Base-by-base conservation (phyloP, 2,113 vertebrate species). In the Erinaceus europaeus region DNA sequence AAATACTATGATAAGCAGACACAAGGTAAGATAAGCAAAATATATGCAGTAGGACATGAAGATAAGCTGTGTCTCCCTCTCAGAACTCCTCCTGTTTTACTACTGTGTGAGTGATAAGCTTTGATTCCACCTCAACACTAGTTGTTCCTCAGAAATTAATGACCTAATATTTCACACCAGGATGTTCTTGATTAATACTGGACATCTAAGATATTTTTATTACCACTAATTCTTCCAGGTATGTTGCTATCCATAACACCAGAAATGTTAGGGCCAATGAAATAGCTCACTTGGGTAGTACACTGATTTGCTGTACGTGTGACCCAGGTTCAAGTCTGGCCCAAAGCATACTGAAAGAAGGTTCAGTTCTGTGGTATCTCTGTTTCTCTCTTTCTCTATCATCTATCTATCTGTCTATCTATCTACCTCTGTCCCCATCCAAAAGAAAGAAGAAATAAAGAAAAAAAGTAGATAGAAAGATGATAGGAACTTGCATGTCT, bases 121-220 rank as follows among this genome's bases (percentile, higher is more conserved):
- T 23, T 21, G 44, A 74, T 72, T 84, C 46, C 18, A 85, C 20
- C 29, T 64, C 20, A 44, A 18, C 34, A 15, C 32, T 82, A 65
- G 71, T 32, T 48, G 14, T 44, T 72, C 55, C 48, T 84, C 46
- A 85, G 38, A 76, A 82, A 79, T 6, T 27, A 9, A 53, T 69
- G 72, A 72, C 27, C 52, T 74, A 84, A 82, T 59, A 68, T 4
- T 76, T 86, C 6, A 79, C 67, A 32, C 40, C 50, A 57, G 6
- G 36, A 68, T 44, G 53, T 50, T 79, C 76, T 64, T 44, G 34
- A 9, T 59, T 61, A 50, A 17, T 38, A 17, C 48, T 71, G 32
- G 44, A 40, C 72, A 90, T 50, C 59, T 50, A 84, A 89, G 29
- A n/a, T 4, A 59, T 57, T 59, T 85, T 75, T 76, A 65, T 67